These are phyloP conservation scores for Synergus gifuensis DNA, from an alignment of 2,888 invertebrate species.

Conservation along the genomic window DNA sequence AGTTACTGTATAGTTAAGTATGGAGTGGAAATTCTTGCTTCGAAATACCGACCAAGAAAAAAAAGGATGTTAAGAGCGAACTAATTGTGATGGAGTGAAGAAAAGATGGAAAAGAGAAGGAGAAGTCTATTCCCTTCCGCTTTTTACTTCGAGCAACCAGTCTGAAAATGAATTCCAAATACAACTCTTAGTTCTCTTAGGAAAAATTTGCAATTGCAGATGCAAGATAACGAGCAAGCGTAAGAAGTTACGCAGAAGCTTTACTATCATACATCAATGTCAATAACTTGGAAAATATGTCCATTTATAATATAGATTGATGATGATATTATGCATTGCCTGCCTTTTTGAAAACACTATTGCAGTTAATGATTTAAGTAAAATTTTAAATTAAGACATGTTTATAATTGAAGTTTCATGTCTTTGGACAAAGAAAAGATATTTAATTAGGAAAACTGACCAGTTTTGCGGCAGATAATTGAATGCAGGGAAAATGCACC, in stretches of 20 bases:
- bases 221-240: slow-evolving; percentile 8
- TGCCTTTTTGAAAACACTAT: not conserved
- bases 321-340: not conserved
- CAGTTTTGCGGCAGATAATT: not conserved
- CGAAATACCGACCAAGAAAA: slow-evolving; percentile 11
- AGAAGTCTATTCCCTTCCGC: slow-evolving; percentile 14
- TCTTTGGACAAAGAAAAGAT: too few relatives aligned
- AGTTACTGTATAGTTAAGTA: slow-evolving; percentile 8
- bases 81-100: slow-evolving; percentile 36
- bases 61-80: slow-evolving; percentile 13
- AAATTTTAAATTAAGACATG: too few relatives aligned
- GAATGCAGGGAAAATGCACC: not conserved
- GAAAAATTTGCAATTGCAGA: slow-evolving; percentile 15
- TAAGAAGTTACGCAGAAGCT: not conserved
- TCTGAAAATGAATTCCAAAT: slow-evolving; percentile 38
- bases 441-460: not conserved
- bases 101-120: slow-evolving; percentile 23
- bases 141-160: slow-evolving; percentile 30
- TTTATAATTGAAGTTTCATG: too few relatives aligned
- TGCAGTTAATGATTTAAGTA: not conserved
- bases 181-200: slow-evolving; percentile 4
- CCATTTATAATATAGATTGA: not conserved
- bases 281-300: not conserved
- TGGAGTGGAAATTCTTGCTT: slow-evolving; percentile 24
- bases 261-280: slow-evolving; percentile 7